phyloP scores from a whole-genome alignment of 2,797 vertebrate genomes.

The Limnodromus scolopaceus region DNA sequence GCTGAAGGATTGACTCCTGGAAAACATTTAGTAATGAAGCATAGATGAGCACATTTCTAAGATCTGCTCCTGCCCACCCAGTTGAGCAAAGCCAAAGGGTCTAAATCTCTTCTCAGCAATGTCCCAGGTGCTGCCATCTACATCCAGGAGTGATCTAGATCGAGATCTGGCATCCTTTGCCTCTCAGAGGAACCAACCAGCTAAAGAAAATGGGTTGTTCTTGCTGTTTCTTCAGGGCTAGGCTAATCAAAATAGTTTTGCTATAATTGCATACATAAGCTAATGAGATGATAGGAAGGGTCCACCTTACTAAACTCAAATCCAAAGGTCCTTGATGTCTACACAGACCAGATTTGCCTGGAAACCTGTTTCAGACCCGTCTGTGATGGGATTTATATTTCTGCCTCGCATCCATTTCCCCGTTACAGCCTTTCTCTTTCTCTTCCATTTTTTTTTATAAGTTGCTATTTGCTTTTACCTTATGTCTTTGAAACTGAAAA shows the following conservation, averaged over 20 bases:
- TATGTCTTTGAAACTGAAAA: neutral
- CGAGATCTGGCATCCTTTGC: neutral
- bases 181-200: neutral
- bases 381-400: neutral
- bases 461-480: slow-evolving; percentile 18
- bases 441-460: neutral
- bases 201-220: neutral
- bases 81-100: neutral
- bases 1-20: neutral
- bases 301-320: neutral
- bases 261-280: neutral
- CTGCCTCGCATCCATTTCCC: neutral
- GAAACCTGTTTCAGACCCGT: neutral
- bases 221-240: neutral
- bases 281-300: neutral
- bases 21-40: neutral
- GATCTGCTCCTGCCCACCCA: neutral
- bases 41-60: neutral
- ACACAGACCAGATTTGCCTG: neutral
- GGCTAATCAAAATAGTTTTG: neutral
- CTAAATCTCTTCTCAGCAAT: neutral
- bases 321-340: neutral
- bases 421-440: neutral
- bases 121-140: neutral
- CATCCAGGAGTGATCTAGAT: neutral